A percentile compares a stretch with the other conserved stretches of the same genome.
Conservation (phyloP, 92 coral and sea anemone species). For the Epizoanthus stellaris region DNA sequence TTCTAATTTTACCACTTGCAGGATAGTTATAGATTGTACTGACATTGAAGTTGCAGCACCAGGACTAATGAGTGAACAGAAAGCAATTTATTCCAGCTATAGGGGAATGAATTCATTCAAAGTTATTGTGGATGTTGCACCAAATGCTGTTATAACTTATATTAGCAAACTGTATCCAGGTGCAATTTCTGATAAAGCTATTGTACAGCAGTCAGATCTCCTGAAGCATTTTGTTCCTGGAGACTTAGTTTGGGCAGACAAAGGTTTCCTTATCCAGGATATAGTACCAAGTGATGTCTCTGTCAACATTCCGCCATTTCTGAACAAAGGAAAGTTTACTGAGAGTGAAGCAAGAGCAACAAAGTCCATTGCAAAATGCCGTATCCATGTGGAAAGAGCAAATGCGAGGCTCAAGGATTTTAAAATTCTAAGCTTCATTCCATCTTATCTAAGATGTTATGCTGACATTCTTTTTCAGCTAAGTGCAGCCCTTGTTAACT, state of each 20-base stretch:
- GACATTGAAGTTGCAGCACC: constrained; percentile 30
- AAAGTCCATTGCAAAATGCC: no score
- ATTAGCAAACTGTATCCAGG: constrained; percentile 39
- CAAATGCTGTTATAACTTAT: constrained; percentile 14
- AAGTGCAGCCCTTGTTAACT: no score
- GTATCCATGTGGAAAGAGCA: no score
- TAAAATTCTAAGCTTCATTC: no score
- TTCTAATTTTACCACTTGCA: constrained; percentile 23
- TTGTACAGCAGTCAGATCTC: constrained; percentile 27
- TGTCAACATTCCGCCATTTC: no score
- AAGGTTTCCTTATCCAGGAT: no score
- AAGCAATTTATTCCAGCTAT: constrained; percentile 14
- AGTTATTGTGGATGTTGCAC: not conserved
- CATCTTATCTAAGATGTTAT: no score
- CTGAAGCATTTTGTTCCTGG: constrained; percentile 19
- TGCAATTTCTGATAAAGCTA: constrained; percentile 16
- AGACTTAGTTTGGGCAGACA: not conserved
- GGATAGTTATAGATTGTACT: constrained; percentile 36
- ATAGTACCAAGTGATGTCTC: no score
- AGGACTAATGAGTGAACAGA: constrained; percentile 31
- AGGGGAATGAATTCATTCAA: constrained; percentile 33
- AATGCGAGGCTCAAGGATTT: no score
- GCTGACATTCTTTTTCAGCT: no score
- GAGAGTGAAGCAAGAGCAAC: no score
- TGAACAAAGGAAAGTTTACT: no score